Conservation (phyloP, 1,140 invertebrate species). For the Eurosta solidaginis region DNA sequence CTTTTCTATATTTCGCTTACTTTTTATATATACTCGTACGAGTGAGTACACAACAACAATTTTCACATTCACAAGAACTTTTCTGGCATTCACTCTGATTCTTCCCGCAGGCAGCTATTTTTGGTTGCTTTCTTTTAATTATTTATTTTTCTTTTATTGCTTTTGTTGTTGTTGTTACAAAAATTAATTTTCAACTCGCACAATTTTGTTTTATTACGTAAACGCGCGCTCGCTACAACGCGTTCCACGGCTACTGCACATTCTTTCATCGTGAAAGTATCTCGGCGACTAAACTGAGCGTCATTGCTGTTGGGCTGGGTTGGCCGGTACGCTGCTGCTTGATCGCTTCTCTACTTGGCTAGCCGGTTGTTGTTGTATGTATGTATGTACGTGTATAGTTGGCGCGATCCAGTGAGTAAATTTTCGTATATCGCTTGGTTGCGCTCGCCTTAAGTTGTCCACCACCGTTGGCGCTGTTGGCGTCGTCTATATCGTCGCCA, state of each 20-base stretch:
- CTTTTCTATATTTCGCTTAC: neutral
- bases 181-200: neutral
- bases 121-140: neutral
- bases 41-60: neutral
- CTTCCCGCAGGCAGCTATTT: neutral
- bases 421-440: slow-evolving; percentile 8
- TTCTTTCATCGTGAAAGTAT: slow-evolving; percentile 34
- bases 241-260: slow-evolving; percentile 9
- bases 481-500: neutral
- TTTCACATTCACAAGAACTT: slow-evolving; percentile 12
- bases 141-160: neutral
- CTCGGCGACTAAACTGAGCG: slow-evolving; percentile 33
- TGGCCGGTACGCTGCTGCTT: neutral
- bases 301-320: neutral
- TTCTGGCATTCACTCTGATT: neutral
- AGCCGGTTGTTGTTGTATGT: neutral
- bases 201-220: neutral
- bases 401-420: slow-evolving; percentile 19
- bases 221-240: neutral
- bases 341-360: neutral
- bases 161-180: slow-evolving; percentile 10
- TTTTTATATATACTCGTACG: neutral
- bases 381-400: no score
- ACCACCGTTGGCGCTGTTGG: neutral
- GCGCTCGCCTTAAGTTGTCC: neutral